Percentiles rank a stretch among this genome's conserved stretches.
Evolutionary conservation across 2,888 invertebrate genomes (phyloP).

Genomic region (Petrolisthes manimaculis): DNA sequence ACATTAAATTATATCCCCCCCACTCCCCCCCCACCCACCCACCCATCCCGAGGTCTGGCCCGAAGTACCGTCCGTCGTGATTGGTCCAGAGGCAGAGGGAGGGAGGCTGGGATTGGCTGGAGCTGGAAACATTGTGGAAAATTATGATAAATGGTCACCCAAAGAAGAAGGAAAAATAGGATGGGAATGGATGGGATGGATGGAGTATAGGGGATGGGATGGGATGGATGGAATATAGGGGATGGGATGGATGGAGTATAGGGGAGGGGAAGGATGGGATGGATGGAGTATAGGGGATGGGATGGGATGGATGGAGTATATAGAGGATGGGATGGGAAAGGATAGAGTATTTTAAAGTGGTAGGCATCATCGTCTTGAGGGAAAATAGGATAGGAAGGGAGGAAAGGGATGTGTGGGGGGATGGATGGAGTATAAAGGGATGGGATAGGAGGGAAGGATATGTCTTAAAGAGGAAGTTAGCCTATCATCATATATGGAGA

Average conservation of each 20-base stretch:
- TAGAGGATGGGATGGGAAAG: conserved; percentile 5
- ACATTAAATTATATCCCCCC: conserved; percentile 33
- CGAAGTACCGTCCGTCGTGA: not conserved
- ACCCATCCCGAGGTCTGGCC: not conserved
- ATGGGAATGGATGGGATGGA: not conserved
- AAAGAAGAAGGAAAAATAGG: conserved; percentile 9
- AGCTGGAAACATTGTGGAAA: conserved; percentile 25
- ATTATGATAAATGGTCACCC: conserved; percentile 24
- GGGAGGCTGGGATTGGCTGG: conserved; percentile 23
- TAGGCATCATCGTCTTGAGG: too few species aligned
- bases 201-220: not conserved
- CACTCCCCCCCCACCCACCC: too few species aligned
- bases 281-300: not conserved
- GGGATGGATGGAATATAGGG: not conserved
- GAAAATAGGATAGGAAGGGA: not conserved
- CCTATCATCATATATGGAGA: too few species aligned
- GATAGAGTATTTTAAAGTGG: not conserved
- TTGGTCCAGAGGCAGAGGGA: conserved; percentile 4
- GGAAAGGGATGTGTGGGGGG: not conserved
- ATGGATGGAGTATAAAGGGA: not conserved
- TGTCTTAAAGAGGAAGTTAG: not conserved
- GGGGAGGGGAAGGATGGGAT: not conserved
- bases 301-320: not conserved
- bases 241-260: not conserved
- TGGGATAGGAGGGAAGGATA: not conserved